Evolutionary conservation across 2,888 invertebrate genomes (phyloP).

Genomic region (Drosophila stalkeri): DNA sequence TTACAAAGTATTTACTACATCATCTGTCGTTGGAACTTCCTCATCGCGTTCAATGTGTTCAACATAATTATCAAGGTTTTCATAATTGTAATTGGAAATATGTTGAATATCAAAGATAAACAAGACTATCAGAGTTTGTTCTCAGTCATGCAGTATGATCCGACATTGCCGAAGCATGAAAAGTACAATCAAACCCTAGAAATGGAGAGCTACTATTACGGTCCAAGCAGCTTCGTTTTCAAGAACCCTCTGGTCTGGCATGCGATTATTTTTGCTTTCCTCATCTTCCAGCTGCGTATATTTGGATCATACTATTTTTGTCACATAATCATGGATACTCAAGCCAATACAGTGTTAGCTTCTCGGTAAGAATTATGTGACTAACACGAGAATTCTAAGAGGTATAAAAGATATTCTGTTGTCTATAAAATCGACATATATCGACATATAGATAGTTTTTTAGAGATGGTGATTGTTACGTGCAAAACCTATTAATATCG

Average conservation of each 20-base stretch:
- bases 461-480: too few species aligned
- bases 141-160: constrained; percentile 43
- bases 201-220: constrained; percentile 47
- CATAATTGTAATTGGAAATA: constrained; percentile 96
- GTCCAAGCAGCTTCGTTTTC: constrained; percentile 85
- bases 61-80: constrained; percentile 95
- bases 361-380: constrained; percentile 88
- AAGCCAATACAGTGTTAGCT: constrained; percentile 96
- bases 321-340: constrained; percentile 97
- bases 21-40: constrained; percentile 93
- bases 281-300: constrained; percentile 95
- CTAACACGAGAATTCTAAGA: not conserved
- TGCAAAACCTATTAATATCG: too few species aligned
- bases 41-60: constrained; percentile 94
- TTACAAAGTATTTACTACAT: constrained; percentile 93
- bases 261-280: constrained; percentile 95
- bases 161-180: not conserved
- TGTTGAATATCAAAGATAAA: constrained; percentile 81
- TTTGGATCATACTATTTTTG: constrained; percentile 99
- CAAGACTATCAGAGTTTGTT: constrained; percentile 49
- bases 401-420: too few species aligned
- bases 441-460: too few species aligned
- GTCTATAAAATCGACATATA: too few species aligned
- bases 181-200: not conserved
- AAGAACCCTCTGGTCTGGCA: constrained; percentile 93